Evolutionary conservation across 2,113 vertebrate species (phyloP).

Genomic region (Cyanistes caeruleus): DNA sequence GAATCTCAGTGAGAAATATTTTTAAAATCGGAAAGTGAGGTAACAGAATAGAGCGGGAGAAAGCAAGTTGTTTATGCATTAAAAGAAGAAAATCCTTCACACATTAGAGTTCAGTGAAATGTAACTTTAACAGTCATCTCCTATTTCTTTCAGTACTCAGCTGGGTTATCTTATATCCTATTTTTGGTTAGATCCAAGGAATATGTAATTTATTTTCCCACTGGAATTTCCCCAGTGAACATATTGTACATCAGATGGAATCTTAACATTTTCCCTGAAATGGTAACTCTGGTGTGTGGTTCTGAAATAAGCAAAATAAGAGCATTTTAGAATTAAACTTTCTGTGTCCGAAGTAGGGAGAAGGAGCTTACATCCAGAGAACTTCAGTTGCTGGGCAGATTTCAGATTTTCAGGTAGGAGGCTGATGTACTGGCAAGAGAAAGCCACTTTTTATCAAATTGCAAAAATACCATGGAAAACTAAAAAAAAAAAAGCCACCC

Average conservation of each 20-base stretch:
- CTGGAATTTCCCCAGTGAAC: not conserved
- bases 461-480: not conserved
- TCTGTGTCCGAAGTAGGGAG: not conserved
- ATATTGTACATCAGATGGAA: not conserved
- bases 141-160: not conserved
- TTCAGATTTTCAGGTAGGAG: not conserved
- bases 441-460: not conserved
- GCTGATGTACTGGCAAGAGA: not conserved
- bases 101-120: not conserved
- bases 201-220: not conserved
- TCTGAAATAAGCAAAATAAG: not conserved
- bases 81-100: not conserved
- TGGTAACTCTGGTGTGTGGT: not conserved
- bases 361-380: not conserved
- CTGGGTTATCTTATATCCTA: not conserved
- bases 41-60: not conserved
- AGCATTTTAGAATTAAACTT: not conserved
- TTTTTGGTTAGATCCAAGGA: not conserved
- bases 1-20: not conserved
- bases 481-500: not conserved
- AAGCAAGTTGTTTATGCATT: not conserved
- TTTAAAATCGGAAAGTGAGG: not conserved
- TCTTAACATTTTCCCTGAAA: not conserved
- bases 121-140: not conserved
- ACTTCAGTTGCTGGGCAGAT: not conserved